Evolutionary conservation across 2,888 invertebrate species (phyloP).

Genomic region (Esperia sulphurella): DNA sequence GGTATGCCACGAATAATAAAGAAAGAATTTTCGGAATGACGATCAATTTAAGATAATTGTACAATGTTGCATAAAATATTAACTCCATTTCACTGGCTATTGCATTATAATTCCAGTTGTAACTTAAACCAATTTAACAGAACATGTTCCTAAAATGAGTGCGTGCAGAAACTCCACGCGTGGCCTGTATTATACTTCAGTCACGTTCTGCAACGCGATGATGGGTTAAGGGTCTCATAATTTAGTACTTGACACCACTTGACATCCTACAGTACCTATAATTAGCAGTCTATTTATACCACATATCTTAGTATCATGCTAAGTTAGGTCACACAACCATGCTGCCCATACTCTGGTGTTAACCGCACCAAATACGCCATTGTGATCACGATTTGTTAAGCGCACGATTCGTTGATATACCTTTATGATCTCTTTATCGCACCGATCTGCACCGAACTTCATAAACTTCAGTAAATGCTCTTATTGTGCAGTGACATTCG

Average conservation of each 20-base stretch:
- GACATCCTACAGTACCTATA: slow-evolving; percentile 2
- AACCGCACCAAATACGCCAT: slow-evolving; percentile 11
- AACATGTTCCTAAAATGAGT: slow-evolving; percentile 31
- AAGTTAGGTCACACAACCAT: not conserved
- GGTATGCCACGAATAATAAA: too few relatives aligned
- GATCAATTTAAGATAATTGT: not conserved
- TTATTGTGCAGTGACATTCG: slow-evolving; percentile 58
- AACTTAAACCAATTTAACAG: slow-evolving; percentile 29
- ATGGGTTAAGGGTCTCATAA: slow-evolving; percentile 14
- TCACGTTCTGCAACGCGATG: slow-evolving; percentile 6
- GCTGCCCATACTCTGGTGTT: not conserved
- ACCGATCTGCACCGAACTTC: slow-evolving; percentile 53
- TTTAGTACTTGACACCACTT: slow-evolving; percentile 3
- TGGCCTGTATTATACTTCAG: slow-evolving; percentile 16
- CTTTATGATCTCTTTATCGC: slow-evolving; percentile 38
- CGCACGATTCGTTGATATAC: slow-evolving; percentile 36
- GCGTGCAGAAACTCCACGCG: slow-evolving; percentile 44
- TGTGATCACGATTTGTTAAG: slow-evolving; percentile 37
- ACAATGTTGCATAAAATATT: not conserved
- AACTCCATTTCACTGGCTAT: not conserved
- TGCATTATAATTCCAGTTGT: slow-evolving; percentile 6
- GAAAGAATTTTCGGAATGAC: too few relatives aligned
- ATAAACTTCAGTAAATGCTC: slow-evolving; percentile 47
- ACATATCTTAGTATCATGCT: not conserved
- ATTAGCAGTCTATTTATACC: not conserved